phyloP scores from a whole-genome alignment of 2,113 vertebrate species.

The Acinonyx jubatus region DNA sequence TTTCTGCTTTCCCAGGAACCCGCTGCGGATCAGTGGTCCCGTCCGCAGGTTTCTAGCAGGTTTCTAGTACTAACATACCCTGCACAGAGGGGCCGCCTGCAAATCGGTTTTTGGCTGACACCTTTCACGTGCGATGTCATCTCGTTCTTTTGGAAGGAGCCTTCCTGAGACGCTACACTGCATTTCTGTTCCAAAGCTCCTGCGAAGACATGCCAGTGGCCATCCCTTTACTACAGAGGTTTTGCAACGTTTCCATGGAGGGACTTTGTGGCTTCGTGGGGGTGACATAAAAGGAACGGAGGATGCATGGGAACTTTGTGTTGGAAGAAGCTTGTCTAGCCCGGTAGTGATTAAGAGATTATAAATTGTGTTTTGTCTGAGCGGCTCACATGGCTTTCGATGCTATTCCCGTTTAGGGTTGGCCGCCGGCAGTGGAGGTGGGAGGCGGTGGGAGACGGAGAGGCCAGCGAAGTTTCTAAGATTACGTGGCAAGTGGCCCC shows the following conservation, averaged over 20 bases:
- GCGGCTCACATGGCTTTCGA: not conserved
- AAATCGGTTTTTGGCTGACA: not conserved
- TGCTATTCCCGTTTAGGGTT: not conserved
- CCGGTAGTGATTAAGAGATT: conserved; percentile 32
- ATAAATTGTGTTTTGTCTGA: conserved; percentile 47
- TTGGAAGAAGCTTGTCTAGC: conserved; percentile 44
- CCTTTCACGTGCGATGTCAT: fast-evolving
- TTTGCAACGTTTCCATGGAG: not conserved
- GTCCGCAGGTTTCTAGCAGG: not conserved
- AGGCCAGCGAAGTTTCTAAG: not conserved
- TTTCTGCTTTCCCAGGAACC: not conserved
- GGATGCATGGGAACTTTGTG: conserved; percentile 51
- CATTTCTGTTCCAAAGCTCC: not conserved
- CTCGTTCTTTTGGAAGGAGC: not conserved
- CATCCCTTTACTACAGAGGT: not conserved
- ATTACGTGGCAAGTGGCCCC: not conserved
- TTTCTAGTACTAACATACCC: fast-evolving
- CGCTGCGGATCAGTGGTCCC: too few relatives aligned
- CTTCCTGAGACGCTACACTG: not conserved
- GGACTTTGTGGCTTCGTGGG: not conserved
- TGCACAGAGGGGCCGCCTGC: not conserved
- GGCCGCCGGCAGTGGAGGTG: not conserved
- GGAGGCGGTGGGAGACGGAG: not conserved
- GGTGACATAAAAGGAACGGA: not conserved
- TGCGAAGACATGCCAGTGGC: not conserved